phyloP scores from a whole-genome alignment of 2,113 vertebrate species.

The Zapus hudsonius region DNA sequence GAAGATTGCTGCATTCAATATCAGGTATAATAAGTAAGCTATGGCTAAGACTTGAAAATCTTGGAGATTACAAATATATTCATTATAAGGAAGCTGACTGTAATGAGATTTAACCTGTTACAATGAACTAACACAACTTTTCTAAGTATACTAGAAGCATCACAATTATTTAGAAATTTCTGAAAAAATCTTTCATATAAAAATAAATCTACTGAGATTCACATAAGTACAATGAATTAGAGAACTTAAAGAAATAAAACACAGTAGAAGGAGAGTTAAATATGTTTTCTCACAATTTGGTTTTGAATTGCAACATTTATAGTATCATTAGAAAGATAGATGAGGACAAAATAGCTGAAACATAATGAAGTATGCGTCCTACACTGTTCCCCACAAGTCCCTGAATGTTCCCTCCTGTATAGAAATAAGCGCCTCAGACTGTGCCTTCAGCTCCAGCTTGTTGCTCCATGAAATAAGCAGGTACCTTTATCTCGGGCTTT shows the following conservation, averaged over 20 bases:
- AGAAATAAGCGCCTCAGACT: neutral
- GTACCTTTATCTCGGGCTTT: neutral
- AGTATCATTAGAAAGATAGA: neutral
- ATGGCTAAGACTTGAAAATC: constrained; percentile 39
- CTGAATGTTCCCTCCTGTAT: neutral
- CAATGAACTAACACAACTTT: neutral
- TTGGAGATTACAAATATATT: constrained; percentile 9
- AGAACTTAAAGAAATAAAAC: constrained; percentile 25
- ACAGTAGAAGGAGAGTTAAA: neutral
- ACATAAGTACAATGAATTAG: neutral
- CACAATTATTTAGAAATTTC: constrained; percentile 29
- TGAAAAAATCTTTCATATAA: neutral
- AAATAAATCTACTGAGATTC: constrained; percentile 24
- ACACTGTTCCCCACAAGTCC: neutral
- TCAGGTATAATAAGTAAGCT: constrained; percentile 13
- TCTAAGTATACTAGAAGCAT: constrained; percentile 22
- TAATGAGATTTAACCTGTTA: constrained; percentile 42
- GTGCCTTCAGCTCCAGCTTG: neutral
- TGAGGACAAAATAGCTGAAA: constrained; percentile 28
- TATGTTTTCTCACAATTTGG: constrained; percentile 31
- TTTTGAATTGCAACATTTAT: constrained; percentile 42
- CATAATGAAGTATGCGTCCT: neutral
- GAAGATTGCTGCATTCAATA: neutral
- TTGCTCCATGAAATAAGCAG: neutral
- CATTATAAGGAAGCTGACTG: constrained; percentile 22